Conservation (phyloP, 2,888 invertebrate species). For the Scrobipalpa costella region DNA sequence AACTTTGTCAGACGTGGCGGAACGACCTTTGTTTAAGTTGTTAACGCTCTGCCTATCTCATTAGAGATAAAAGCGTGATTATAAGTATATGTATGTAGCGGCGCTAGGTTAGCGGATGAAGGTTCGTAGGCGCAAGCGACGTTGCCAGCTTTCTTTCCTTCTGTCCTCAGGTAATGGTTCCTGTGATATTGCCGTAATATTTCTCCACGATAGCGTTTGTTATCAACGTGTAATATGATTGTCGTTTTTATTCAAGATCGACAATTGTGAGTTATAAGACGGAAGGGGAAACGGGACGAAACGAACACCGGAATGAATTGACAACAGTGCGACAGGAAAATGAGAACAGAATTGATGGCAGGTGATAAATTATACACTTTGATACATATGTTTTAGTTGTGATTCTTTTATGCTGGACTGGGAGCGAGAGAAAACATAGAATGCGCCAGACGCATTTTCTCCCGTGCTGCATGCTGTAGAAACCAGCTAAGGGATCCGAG, state of each 20-base stretch:
- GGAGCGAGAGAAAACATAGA: no score
- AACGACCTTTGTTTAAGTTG: no score
- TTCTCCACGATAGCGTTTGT: constrained; percentile 64
- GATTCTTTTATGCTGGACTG: no score
- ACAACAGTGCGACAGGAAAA: neutral
- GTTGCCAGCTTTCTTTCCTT: constrained; percentile 62
- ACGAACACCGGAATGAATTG: constrained; percentile 16
- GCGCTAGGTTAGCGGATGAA: no score
- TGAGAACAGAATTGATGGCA: neutral
- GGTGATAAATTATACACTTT: neutral
- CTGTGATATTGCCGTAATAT: constrained; percentile 68
- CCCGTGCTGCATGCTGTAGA: no score
- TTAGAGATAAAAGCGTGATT: no score
- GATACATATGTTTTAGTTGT: neutral
- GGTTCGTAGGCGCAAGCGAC: constrained; percentile 43
- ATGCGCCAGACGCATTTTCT: no score
- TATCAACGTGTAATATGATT: constrained; percentile 57
- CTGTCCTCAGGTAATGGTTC: constrained; percentile 62
- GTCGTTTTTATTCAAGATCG: constrained; percentile 54
- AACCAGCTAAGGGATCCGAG: no score
- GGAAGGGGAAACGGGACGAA: constrained; percentile 30
- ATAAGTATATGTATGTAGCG: no score
- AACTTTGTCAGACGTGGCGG: no score
- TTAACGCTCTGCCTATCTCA: no score
- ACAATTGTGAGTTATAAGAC: constrained; percentile 37